These are phyloP conservation scores for Kryphioiulus occultus DNA, from an alignment of 2,888 invertebrate species.

Conservation along the genomic window DNA sequence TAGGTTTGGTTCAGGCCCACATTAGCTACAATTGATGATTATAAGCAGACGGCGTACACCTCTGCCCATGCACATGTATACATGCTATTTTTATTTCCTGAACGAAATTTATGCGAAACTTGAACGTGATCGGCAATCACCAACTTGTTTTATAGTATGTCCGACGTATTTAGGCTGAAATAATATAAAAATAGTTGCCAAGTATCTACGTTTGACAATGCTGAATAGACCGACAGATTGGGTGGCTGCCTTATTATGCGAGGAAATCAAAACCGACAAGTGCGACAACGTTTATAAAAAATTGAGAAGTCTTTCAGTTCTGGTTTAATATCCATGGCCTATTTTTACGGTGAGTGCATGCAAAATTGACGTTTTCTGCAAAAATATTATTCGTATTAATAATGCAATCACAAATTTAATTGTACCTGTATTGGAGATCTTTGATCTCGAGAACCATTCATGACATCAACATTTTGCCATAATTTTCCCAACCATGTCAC, in stretches of 20 bases:
- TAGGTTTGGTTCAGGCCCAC: no score
- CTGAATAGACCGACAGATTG: background rate
- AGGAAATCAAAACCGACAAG: background rate
- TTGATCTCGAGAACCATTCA: no score
- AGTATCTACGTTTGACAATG: background rate
- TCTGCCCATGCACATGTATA: background rate
- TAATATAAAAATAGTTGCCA: background rate
- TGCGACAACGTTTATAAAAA: no score
- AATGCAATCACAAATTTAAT: no score
- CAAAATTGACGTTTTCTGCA: no score
- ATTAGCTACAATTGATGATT: background rate
- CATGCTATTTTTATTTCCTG: background rate
- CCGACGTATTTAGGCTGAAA: background rate
- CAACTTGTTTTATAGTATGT: background rate
- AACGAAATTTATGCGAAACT: background rate
- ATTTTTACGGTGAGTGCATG: no score
- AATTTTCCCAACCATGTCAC: no score
- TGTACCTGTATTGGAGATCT: no score
- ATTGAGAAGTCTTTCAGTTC: no score
- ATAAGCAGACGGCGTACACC: background rate
- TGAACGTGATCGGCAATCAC: conserved; percentile 17
- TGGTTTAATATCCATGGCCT: no score
- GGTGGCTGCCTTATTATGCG: background rate
- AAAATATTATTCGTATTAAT: no score
- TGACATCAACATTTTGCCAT: no score